A percentile compares a stretch with the other conserved stretches of the same genome.
Evolutionary conservation across 2,888 invertebrate species (phyloP).

Genomic region (Dryobotodes eremita): DNA sequence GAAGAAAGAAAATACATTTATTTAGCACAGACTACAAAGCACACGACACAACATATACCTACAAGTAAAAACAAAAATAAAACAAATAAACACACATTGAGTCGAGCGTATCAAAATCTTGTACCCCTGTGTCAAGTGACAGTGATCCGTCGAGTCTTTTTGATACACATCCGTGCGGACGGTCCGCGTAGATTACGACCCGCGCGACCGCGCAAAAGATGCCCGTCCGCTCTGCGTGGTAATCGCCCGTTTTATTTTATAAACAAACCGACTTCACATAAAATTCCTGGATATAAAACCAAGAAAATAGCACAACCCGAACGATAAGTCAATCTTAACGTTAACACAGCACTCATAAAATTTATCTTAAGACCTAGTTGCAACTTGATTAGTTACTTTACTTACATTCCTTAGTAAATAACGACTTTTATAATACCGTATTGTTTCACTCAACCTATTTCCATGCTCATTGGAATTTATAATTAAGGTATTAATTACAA

Average conservation of each 20-base stretch:
- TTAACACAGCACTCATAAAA: constrained; percentile 13
- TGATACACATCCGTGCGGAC: constrained; percentile 16
- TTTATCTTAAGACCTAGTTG: constrained; percentile 40
- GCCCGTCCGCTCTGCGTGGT: background rate
- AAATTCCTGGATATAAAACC: background rate
- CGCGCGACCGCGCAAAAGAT: too few relatives aligned
- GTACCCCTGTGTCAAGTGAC: too few relatives aligned
- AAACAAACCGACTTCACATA: constrained; percentile 17
- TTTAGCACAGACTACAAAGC: too few relatives aligned
- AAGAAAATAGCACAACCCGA: constrained; percentile 14
- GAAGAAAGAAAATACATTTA: too few relatives aligned
- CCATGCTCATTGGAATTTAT: constrained; percentile 47
- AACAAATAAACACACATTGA: too few relatives aligned
- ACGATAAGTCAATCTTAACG: constrained; percentile 31
- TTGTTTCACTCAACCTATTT: constrained; percentile 48
- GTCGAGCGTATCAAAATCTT: background rate
- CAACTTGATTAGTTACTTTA: constrained; percentile 17
- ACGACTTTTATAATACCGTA: constrained; percentile 47
- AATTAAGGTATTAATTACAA: constrained; percentile 49
- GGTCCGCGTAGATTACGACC: background rate
- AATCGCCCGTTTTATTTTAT: background rate
- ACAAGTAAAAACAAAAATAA: too few relatives aligned
- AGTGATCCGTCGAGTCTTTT: background rate
- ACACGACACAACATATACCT: too few relatives aligned
- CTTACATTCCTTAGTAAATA: constrained; percentile 25